phyloP scores from a whole-genome alignment of 35 echinoderm and acorn worm species.

The Ophioderma brevispina region DNA sequence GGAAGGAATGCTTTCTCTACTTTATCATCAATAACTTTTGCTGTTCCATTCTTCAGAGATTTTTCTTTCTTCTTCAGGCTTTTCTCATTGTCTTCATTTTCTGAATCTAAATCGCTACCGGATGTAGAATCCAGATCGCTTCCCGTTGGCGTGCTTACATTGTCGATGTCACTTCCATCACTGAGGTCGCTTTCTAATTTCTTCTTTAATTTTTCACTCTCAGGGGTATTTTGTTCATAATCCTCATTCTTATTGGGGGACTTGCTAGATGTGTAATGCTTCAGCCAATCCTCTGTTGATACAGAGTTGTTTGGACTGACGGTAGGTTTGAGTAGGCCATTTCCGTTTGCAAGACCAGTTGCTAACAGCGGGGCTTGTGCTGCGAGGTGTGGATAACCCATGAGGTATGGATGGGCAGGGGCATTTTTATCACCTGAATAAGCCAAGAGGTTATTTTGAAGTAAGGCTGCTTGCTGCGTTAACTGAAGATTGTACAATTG shows the following conservation, averaged over 20 bases:
- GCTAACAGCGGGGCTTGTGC: slow-evolving; percentile 54
- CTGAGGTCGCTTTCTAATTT: slow-evolving; percentile 63
- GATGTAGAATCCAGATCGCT: slow-evolving; percentile 81
- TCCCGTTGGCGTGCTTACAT: slow-evolving; percentile 71
- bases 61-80: background rate
- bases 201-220: slow-evolving; percentile 6
- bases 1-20: background rate
- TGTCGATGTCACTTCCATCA: slow-evolving; percentile 76
- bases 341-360: slow-evolving; percentile 24
- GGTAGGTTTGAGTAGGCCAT: background rate
- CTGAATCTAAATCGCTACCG: slow-evolving; percentile 67
- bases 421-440: slow-evolving; percentile 47
- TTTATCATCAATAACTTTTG: slow-evolving; percentile 30
- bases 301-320: slow-evolving; percentile 19
- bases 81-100: slow-evolving; percentile 59
- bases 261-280: slow-evolving; percentile 56
- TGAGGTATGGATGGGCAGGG: slow-evolving; percentile 63
- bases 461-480: slow-evolving; percentile 76
- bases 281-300: slow-evolving; percentile 75
- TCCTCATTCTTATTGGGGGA: background rate
- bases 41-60: background rate
- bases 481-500: slow-evolving; percentile 92
- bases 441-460: slow-evolving; percentile 72
- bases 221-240: background rate
- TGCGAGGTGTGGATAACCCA: slow-evolving; percentile 76